These are phyloP conservation scores for Eumeta japonica DNA, from an alignment of 1,140 invertebrate genomes.

Conservation along the genomic window DNA sequence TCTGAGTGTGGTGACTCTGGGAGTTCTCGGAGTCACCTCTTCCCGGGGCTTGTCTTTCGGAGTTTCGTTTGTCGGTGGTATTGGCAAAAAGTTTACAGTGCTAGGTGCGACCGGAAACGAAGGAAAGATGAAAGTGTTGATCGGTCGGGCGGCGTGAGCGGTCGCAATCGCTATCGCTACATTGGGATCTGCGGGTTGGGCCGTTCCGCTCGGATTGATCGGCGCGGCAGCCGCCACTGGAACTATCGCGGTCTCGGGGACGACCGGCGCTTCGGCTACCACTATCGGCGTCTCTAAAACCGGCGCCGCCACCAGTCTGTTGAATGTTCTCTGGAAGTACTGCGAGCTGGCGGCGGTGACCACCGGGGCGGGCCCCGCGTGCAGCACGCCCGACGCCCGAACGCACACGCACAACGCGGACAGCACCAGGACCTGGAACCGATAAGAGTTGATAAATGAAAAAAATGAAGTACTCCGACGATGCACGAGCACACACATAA, in stretches of 20 bases:
- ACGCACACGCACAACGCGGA: conserved; percentile 21
- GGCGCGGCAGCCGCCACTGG: conserved; percentile 15
- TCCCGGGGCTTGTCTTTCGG: conserved; percentile 9
- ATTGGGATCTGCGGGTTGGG: conserved; percentile 23
- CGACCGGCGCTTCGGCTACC: conserved; percentile 26
- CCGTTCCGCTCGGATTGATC: background rate
- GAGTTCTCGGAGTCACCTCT: conserved; percentile 9
- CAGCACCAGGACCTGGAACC: conserved; percentile 32
- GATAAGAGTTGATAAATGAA: conserved; percentile 4
- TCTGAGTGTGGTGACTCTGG: conserved; percentile 30
- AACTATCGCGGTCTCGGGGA: conserved; percentile 4
- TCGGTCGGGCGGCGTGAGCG: conserved; percentile 40
- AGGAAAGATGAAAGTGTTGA: conserved; percentile 40
- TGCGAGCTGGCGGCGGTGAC: conserved; percentile 65
- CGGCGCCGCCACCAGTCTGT: conserved; percentile 49
- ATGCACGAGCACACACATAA: too few relatives aligned
- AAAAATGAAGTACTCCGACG: too few relatives aligned
- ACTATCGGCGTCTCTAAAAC: too few relatives aligned
- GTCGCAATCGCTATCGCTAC: conserved; percentile 44
- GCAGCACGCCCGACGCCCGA: conserved; percentile 22
- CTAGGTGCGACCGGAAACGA: conserved; percentile 45
- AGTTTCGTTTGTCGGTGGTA: conserved; percentile 21
- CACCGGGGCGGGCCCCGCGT: conserved; percentile 25
- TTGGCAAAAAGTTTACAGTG: conserved; percentile 28
- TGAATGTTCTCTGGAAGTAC: conserved; percentile 65